phyloP scores from a whole-genome alignment of 2,888 invertebrate genomes.

The Cryptophagus acutangulus region DNA sequence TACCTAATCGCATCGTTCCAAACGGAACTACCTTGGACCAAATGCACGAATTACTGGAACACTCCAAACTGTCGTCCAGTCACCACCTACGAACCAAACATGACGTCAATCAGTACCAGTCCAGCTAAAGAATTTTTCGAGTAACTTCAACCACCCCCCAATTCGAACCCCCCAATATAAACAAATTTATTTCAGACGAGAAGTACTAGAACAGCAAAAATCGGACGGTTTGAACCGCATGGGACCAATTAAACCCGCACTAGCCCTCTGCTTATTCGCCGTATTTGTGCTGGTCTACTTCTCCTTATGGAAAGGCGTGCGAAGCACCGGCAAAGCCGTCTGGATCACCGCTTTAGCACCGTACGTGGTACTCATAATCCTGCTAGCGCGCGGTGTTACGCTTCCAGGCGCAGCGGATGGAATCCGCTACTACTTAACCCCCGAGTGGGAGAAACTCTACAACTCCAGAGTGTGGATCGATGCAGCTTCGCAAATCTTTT shows the following conservation, averaged over 20 bases:
- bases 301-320: slow-evolving; percentile 92
- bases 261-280: slow-evolving; percentile 84
- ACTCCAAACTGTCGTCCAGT: slow-evolving; percentile 69
- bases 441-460: slow-evolving; percentile 80
- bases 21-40: slow-evolving; percentile 79
- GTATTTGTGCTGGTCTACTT: slow-evolving; percentile 94
- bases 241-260: slow-evolving; percentile 83
- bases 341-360: slow-evolving; percentile 95
- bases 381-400: slow-evolving; percentile 77
- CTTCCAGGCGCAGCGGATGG: slow-evolving; percentile 82
- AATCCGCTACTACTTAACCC: slow-evolving; percentile 82
- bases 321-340: slow-evolving; percentile 90
- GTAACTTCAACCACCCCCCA: no score
- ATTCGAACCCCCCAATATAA: no score
- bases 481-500: slow-evolving; percentile 91
- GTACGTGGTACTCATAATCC: slow-evolving; percentile 82
- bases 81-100: slow-evolving; percentile 45
- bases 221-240: slow-evolving; percentile 80
- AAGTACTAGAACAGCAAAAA: slow-evolving; percentile 78
- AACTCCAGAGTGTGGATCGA: slow-evolving; percentile 82
- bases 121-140: slow-evolving; percentile 87
- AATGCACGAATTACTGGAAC: slow-evolving; percentile 83
- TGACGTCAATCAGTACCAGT: slow-evolving; percentile 59
- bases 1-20: slow-evolving; percentile 81
- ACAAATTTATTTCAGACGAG: no score